Conservation (phyloP, 2,797 vertebrate species). For the Gymnoscopelus microlampas region DNA sequence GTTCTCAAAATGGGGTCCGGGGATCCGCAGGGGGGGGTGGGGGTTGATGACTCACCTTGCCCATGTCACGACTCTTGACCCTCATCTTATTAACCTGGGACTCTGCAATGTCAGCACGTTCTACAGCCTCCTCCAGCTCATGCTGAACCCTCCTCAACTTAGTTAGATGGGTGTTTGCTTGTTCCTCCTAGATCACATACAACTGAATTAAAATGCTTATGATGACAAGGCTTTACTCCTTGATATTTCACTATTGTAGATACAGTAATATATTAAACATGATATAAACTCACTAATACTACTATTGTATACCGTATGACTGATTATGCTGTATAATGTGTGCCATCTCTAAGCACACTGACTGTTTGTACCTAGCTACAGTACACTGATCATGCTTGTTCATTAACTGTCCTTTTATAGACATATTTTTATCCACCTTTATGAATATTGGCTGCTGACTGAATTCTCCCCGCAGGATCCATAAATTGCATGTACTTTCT, state of each 20-base stretch:
- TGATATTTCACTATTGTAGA: no score
- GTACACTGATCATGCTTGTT: no score
- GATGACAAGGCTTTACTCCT: no score
- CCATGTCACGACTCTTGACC: conserved; percentile 82
- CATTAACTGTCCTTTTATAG: background rate
- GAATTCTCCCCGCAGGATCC: no score
- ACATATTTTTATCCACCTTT: background rate
- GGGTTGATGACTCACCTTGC: conserved; percentile 58
- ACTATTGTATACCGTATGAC: no score
- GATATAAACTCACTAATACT: no score
- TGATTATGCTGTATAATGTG: no score
- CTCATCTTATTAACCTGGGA: conserved; percentile 88
- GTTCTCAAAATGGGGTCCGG: background rate
- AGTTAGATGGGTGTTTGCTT: conserved; percentile 81
- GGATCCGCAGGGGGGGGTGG: no score
- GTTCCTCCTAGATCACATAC: conserved; percentile 80
- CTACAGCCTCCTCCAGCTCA: conserved; percentile 85
- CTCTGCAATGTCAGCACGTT: conserved; percentile 86
- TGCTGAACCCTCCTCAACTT: conserved; percentile 86
- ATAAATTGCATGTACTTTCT: background rate
- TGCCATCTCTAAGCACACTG: no score
- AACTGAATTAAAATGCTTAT: background rate
- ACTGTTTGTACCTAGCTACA: no score
- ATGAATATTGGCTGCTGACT: no score
- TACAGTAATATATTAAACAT: no score